Evolutionary conservation across 2,888 invertebrate genomes (phyloP), one percentile per base, ranked within the genome.

Genomic region (Nemoura dubitans): DNA sequence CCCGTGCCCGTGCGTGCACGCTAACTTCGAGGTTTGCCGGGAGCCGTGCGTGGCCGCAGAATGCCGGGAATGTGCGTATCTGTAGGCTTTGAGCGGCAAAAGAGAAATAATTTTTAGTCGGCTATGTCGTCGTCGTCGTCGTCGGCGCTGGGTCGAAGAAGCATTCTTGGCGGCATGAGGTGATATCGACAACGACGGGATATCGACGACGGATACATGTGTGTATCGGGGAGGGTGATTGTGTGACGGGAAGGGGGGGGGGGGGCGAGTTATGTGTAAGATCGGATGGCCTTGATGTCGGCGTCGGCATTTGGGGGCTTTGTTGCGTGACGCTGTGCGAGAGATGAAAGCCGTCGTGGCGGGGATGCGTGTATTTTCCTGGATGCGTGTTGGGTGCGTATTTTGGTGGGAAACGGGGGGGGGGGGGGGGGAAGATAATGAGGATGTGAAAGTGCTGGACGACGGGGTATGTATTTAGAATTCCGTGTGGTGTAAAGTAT

Each of bases 1-100:
- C 83, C n/a, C n/a, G n/a, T 26, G 29, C 83, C 83, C 25, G 83
- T 29, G 81, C 36, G 83, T 16, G 83, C 36, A 43, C n/a, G n/a
- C n/a, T n/a, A n/a, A n/a, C n/a, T n/a, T n/a, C n/a, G n/a, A n/a
- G n/a, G n/a, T n/a, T n/a, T n/a, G n/a, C n/a, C n/a, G n/a, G n/a
- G n/a, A n/a, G n/a, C n/a, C n/a, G n/a, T n/a, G n/a, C n/a, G n/a
- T n/a, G n/a, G n/a, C 30, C 83, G 83, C 83, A 16, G 21, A 36
- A 26, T 43, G 29, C 83, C 26, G 83, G 29, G 83, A 43, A 36
- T 83, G 42, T 59, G 59, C 16, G 59, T 21, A 10, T 10, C 5
- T 3, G 59, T 3, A 59, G 59, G 59, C 59, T 10, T 59, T 21
- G 59, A 59, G 21, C 59, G 3, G n/a, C n/a, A n/a, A n/a, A 16